These are phyloP conservation scores for Pangasius krempfi DNA, from an alignment of 2,797 vertebrate species.

Conservation along the genomic window DNA sequence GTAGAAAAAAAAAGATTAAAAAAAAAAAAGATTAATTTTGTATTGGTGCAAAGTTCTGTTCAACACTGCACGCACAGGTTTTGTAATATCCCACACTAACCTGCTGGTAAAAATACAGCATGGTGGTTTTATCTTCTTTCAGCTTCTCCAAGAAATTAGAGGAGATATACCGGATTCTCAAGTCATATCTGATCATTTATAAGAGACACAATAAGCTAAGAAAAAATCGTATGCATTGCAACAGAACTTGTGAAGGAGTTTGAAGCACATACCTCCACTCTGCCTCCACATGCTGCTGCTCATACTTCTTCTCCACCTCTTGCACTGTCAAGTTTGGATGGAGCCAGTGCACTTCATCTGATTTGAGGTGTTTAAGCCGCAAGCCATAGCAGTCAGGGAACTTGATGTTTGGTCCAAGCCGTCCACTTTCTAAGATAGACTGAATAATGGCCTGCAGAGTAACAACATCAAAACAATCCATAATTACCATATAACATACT, in stretches of 20 bases:
- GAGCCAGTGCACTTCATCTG: conserved; percentile 89
- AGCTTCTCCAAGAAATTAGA: conserved; percentile 85
- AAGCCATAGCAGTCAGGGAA: conserved; percentile 83
- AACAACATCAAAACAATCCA: not conserved
- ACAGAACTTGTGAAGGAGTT: not conserved
- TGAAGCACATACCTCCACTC: conserved; percentile 86
- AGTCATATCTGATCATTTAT: conserved; percentile 81
- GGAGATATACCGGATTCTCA: conserved; percentile 90
- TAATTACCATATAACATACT: not conserved
- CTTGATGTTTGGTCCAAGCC: conserved; percentile 85
- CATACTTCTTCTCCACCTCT: conserved; percentile 86
- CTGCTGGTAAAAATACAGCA: conserved; percentile 96
- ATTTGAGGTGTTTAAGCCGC: conserved; percentile 92
- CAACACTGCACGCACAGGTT: not conserved
- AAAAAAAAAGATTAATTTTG: not conserved
- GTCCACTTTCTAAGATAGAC: conserved; percentile 85
- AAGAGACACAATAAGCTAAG: conserved; percentile 36
- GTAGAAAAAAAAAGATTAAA: not conserved
- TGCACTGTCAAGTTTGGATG: conserved; percentile 84
- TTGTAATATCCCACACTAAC: conserved; percentile 65
- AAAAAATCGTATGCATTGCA: not conserved
- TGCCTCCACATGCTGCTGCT: conserved; percentile 87
- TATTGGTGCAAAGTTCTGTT: not conserved
- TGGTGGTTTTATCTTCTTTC: conserved; percentile 87
- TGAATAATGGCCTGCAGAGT: conserved; percentile 77